These are phyloP conservation scores for Micrastur ruficollis DNA, from an alignment of 2,797 vertebrate species.

Conservation along the genomic window DNA sequence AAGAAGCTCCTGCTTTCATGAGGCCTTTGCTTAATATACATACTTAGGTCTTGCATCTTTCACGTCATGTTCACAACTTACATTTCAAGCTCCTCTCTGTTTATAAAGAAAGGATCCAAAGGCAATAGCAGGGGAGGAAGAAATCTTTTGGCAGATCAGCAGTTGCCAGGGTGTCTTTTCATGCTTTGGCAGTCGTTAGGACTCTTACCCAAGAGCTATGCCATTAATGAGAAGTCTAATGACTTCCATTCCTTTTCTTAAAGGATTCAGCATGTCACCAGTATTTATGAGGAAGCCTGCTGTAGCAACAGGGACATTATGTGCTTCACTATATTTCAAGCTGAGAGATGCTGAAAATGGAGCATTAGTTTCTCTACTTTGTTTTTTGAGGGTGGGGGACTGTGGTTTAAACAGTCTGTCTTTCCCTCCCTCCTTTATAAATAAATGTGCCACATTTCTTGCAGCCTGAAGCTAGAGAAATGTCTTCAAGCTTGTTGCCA, in stretches of 20 bases:
- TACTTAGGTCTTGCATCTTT: neutral
- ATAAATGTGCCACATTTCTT: conserved; percentile 15
- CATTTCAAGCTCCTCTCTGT: neutral
- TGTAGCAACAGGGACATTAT: conserved; percentile 45
- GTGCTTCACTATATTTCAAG: conserved; percentile 32
- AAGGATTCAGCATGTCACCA: conserved; percentile 31
- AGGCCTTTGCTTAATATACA: neutral
- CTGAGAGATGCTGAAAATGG: conserved; percentile 38
- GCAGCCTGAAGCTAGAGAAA: neutral
- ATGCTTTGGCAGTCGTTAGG: neutral
- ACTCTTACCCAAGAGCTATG: conserved; percentile 13
- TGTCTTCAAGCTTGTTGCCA: conserved; percentile 31
- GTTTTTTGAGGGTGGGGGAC: neutral
- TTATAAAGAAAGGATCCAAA: neutral
- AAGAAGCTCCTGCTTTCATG: neutral
- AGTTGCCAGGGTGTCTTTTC: conserved; percentile 26
- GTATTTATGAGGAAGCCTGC: conserved; percentile 46
- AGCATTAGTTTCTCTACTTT: conserved; percentile 12
- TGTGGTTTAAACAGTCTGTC: neutral
- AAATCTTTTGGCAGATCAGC: neutral
- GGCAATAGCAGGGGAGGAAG: neutral
- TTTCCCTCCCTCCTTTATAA: conserved; percentile 27
- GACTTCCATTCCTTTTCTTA: conserved; percentile 34
- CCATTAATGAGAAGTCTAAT: conserved; percentile 48
- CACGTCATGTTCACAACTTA: neutral